A percentile compares a stretch with the other conserved stretches of the same genome.
Evolutionary conservation across 2,113 vertebrate genomes (phyloP).

Genomic region (Cochlearius cochlearius): DNA sequence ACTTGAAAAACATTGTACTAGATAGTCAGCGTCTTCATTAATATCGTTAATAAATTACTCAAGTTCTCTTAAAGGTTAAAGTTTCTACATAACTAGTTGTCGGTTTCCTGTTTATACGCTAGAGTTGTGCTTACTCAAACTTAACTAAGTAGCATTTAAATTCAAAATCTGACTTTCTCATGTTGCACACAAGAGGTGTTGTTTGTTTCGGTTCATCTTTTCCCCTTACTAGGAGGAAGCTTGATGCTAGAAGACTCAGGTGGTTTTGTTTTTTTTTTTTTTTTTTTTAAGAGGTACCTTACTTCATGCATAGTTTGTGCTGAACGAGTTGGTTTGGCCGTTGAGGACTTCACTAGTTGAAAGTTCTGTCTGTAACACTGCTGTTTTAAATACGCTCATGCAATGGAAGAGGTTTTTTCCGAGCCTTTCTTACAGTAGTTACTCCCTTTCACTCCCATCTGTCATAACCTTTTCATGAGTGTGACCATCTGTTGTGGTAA

Average conservation of each 20-base stretch:
- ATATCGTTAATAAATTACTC: background rate
- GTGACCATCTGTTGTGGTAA: background rate
- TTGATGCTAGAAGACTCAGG: background rate
- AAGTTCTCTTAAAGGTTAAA: background rate
- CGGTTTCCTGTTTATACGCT: background rate
- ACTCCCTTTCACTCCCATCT: background rate
- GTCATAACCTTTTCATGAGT: constrained; percentile 6
- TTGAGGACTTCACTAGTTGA: background rate
- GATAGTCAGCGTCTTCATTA: background rate
- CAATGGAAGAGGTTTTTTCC: background rate
- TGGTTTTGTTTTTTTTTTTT: too few relatives aligned
- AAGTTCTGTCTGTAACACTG: background rate
- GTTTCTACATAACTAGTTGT: background rate
- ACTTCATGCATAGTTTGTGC: background rate
- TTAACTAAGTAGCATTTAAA: background rate
- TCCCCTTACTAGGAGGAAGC: background rate
- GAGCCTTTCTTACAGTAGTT: background rate
- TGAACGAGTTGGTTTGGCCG: background rate
- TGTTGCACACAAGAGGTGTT: background rate
- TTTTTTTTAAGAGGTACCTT: background rate
- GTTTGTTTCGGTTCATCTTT: background rate
- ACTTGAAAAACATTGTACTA: background rate
- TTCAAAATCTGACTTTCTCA: background rate
- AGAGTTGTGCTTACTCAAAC: background rate
- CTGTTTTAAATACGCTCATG: background rate